Evolutionary conservation across 2,113 vertebrate genomes (phyloP).

Genomic region (Thalassoma bifasciatum): DNA sequence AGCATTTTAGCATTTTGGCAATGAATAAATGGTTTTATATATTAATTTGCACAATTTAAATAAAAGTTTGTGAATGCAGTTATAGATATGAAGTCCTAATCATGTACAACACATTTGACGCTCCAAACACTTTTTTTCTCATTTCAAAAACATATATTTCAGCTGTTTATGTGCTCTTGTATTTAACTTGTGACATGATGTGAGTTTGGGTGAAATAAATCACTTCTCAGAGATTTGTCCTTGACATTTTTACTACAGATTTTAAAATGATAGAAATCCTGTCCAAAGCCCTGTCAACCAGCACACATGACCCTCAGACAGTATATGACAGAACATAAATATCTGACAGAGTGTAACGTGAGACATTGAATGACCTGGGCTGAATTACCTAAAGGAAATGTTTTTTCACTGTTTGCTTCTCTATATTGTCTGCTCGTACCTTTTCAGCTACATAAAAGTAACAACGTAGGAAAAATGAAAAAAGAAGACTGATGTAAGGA

Average conservation of each 20-base stretch:
- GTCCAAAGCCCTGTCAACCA: no score
- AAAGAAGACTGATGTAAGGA: neutral
- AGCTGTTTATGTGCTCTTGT: neutral
- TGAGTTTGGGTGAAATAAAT: conserved; percentile 12
- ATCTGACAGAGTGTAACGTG: neutral
- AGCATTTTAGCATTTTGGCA: no score
- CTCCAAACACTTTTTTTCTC: neutral
- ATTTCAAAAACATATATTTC: neutral
- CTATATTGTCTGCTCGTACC: no score
- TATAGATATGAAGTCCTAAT: conserved; percentile 10
- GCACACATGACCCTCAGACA: neutral
- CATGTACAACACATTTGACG: neutral
- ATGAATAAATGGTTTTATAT: no score
- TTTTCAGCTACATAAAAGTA: neutral
- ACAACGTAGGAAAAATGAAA: neutral
- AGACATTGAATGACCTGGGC: neutral
- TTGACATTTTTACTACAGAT: neutral
- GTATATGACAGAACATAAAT: neutral
- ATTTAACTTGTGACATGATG: neutral
- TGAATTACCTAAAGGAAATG: neutral
- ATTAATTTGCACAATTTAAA: no score
- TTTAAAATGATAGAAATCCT: neutral
- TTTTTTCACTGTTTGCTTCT: neutral
- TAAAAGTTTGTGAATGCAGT: conserved; percentile 19
- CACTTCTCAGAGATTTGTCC: neutral